Percentiles rank a stretch among this genome's conserved stretches.
These are phyloP conservation scores for Carcinoscorpius rotundicauda DNA, from an alignment of 1,140 invertebrate genomes.

Conservation along the genomic window DNA sequence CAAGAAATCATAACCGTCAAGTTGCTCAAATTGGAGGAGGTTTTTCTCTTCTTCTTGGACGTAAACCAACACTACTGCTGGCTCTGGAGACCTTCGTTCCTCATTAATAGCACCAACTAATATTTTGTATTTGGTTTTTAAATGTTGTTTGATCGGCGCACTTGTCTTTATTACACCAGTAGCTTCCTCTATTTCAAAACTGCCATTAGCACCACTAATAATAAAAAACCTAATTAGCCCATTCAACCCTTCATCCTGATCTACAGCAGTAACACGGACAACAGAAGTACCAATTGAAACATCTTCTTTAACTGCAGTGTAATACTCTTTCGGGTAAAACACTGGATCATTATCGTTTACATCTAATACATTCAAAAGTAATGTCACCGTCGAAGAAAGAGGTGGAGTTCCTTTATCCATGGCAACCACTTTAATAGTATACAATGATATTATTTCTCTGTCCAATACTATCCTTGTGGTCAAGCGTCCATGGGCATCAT, in stretches of 20 bases:
- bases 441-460: constrained; percentile 60
- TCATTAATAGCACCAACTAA: constrained; percentile 66
- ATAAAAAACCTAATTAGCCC: constrained; percentile 77
- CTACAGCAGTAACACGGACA: constrained; percentile 71
- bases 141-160: constrained; percentile 38
- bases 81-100: constrained; percentile 49
- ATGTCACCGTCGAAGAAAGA: constrained; percentile 73
- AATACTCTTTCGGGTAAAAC: constrained; percentile 75
- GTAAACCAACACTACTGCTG: constrained; percentile 68
- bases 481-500: constrained; percentile 70
- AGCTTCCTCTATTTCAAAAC: constrained; percentile 70
- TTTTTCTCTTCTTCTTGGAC: constrained; percentile 40
- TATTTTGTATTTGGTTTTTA: constrained; percentile 55
- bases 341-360: constrained; percentile 80
- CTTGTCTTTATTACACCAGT: constrained; percentile 59
- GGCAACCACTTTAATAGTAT: constrained; percentile 70
- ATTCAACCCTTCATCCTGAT: constrained; percentile 79
- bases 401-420: constrained; percentile 79
- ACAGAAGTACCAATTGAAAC: constrained; percentile 73
- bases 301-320: constrained; percentile 54
- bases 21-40: constrained; percentile 52
- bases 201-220: constrained; percentile 69
- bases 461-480: constrained; percentile 67
- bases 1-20: constrained; percentile 62
- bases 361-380: constrained; percentile 66